Evolutionary conservation across 2,113 vertebrate genomes (phyloP), one percentile per base, ranked within the genome.

Genomic region (Orientallactaga bullata): DNA sequence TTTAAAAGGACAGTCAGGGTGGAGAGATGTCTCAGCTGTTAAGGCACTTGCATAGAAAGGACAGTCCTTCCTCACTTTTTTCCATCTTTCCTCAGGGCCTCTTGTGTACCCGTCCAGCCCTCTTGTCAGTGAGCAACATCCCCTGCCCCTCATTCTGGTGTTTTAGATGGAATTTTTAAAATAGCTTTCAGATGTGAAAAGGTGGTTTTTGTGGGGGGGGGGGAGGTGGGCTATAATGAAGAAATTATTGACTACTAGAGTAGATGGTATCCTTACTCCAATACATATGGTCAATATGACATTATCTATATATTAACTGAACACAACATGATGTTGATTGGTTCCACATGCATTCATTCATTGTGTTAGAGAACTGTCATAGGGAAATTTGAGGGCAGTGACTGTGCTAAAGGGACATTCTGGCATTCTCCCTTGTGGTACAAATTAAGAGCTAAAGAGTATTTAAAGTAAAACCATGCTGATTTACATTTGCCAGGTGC

Each of bases 401-500:
- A 20, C 81, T 80, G 66, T 55, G 7, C 66, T 89, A 26, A 84
- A 58, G 3, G 71, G 16, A 88, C 69, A 68, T 60, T 77, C 30
- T 60, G 37, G 26, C 74, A 6, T n/a, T 32, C 42, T 35, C 42
- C 83, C 60, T 21, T 51, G 15, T 61, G 88, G 1, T 42, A n/a
- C 7, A 85, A 73, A 37, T 37, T 73, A 91, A 84, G 20, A 95
- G 37, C 80, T 92, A 35, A 77, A 74, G 80, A 89, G 13, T 61
- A 47, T 69, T 89, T 87, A 71, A 89, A 94, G 23, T 92, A 5
- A 60, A 78, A 30, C 21, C 24, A 78, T 32, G 74, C 24, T 96
- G 74, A 94, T n/a, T 93, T 89, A 37, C 95, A 17, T 94, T 85
- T 96, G 30, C 13, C 78, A 99, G 99, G 98, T 99, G 66, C 98